Conservation (phyloP, 2,797 vertebrate genomes). For the Schizopygopsis pylzovi region DNA sequence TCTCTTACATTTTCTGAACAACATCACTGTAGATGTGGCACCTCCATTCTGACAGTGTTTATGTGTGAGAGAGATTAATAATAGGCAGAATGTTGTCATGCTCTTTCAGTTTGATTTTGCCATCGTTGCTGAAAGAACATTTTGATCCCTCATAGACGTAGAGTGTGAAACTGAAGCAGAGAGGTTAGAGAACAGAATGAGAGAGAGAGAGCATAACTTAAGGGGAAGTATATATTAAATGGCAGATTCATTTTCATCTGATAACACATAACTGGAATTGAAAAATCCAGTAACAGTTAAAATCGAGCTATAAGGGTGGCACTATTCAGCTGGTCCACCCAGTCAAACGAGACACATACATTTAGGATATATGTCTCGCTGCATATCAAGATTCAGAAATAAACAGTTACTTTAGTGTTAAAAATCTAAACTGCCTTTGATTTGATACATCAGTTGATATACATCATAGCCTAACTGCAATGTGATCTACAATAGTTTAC, state of each 20-base stretch:
- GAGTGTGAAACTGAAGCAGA: background rate
- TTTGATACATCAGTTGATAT: background rate
- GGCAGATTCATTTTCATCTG: background rate
- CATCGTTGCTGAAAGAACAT: constrained; percentile 44
- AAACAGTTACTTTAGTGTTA: background rate
- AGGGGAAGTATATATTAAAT: constrained; percentile 20
- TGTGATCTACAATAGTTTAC: background rate
- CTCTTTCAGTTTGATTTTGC: constrained; percentile 47
- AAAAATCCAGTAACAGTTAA: background rate
- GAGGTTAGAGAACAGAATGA: background rate
- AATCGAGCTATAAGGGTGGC: background rate
- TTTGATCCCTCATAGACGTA: no score
- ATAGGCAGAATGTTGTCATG: constrained; percentile 23
- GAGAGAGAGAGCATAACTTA: background rate
- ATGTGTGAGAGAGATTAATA: constrained; percentile 37
- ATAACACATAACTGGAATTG: background rate
- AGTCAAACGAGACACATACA: background rate
- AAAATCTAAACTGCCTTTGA: background rate
- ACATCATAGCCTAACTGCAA: background rate
- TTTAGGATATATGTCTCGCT: background rate
- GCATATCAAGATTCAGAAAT: background rate
- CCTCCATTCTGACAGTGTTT: constrained; percentile 6
- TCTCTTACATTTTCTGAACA: no score
- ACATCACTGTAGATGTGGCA: no score
- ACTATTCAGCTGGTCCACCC: background rate